Evolutionary conservation across 1,140 invertebrate species (phyloP).

Genomic region (Heliconius congener): DNA sequence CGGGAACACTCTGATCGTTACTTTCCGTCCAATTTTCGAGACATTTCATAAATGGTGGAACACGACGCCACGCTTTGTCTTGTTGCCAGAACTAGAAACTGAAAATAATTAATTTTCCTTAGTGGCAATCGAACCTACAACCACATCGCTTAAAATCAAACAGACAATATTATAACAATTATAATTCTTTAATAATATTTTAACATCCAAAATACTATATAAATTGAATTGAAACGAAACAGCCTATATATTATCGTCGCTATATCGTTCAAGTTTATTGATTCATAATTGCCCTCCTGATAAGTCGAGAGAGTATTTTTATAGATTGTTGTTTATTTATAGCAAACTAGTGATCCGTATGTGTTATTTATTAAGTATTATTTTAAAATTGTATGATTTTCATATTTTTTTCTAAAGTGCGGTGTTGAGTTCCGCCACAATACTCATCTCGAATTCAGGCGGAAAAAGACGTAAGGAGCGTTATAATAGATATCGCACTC

Average conservation of each 20-base stretch:
- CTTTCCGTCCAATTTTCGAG: neutral
- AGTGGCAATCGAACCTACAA: no score
- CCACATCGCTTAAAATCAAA: neutral
- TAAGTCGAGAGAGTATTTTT: conserved; percentile 53
- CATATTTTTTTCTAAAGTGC: neutral
- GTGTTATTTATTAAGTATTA: neutral
- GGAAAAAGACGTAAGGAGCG: no score
- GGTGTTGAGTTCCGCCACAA: neutral
- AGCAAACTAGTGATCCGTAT: conserved; percentile 39
- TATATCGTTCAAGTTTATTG: conserved; percentile 54
- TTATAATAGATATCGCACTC: no score
- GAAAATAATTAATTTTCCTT: no score
- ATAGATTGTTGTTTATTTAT: conserved; percentile 52
- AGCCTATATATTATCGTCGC: conserved; percentile 42
- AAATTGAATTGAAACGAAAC: conserved; percentile 17
- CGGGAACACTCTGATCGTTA: no score
- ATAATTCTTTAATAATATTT: neutral
- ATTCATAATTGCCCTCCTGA: conserved; percentile 64
- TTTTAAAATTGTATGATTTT: neutral
- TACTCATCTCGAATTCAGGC: no score
- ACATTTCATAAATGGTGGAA: neutral
- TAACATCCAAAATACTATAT: neutral
- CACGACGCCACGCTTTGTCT: neutral
- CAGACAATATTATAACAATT: neutral
- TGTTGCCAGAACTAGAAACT: no score